A percentile compares a stretch with the other conserved stretches of the same genome.
These are phyloP conservation scores for Coregonus suidteri DNA, from an alignment of 2,797 vertebrate genomes.

Conservation along the genomic window DNA sequence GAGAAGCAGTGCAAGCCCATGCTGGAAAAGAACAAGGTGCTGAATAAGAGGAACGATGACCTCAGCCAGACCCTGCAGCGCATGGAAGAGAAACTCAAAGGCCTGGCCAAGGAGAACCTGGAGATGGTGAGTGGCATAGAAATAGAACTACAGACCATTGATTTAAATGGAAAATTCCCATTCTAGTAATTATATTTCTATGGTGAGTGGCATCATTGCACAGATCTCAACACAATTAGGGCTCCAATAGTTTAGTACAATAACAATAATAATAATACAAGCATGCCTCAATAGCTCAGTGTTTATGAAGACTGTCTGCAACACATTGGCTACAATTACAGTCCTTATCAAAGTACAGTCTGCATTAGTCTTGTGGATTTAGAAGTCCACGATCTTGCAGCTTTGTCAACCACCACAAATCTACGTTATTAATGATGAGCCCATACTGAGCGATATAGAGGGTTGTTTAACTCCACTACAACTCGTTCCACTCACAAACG, in stretches of 20 bases:
- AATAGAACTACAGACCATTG: not conserved
- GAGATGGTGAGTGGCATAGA: slow-evolving; percentile 85
- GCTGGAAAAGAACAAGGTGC: slow-evolving; percentile 96
- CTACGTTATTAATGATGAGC: not conserved
- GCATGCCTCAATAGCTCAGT: not conserved
- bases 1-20: slow-evolving; percentile 97
- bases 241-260: not conserved
- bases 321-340: not conserved
- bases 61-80: slow-evolving; percentile 91
- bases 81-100: slow-evolving; percentile 93
- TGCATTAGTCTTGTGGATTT: not conserved
- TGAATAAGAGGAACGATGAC: slow-evolving; percentile 94
- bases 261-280: not conserved
- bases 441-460: not conserved
- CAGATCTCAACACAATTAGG: not conserved
- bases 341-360: not conserved
- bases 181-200: not conserved
- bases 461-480: not conserved
- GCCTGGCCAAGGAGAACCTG: slow-evolving; percentile 88
- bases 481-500: not conserved
- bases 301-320: not conserved
- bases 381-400: not conserved
- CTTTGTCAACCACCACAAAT: not conserved
- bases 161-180: not conserved
- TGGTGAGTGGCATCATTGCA: not conserved